phyloP scores from a whole-genome alignment of 2,113 vertebrate genomes.

The Crocuta crocuta region DNA sequence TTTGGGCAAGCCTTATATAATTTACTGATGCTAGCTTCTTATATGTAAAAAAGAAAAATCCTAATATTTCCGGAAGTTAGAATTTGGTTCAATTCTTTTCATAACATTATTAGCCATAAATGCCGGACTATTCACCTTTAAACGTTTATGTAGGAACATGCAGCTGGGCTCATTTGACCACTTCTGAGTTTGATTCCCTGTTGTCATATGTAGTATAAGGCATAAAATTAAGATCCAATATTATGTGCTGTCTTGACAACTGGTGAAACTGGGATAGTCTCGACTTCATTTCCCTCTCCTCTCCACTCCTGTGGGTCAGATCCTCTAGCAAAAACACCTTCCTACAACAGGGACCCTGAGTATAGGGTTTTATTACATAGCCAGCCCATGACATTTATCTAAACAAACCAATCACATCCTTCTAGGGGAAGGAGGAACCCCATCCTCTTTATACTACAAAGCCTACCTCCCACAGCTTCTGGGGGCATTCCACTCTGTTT shows the following conservation, averaged over 20 bases:
- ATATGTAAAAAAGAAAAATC: background rate
- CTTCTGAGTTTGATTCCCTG: background rate
- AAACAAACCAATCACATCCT: background rate
- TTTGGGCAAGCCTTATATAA: background rate
- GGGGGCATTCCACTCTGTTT: background rate
- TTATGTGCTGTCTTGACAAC: background rate
- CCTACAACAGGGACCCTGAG: background rate
- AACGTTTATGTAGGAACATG: background rate
- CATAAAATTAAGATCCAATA: background rate
- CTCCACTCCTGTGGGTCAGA: background rate
- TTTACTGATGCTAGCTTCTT: background rate
- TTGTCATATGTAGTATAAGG: background rate
- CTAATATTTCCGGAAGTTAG: background rate
- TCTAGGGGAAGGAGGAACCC: background rate
- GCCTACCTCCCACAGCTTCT: background rate
- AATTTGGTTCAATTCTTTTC: background rate
- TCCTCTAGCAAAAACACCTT: background rate
- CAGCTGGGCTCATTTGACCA: background rate
- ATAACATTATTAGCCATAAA: background rate
- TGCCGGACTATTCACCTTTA: background rate
- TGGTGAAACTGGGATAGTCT: background rate
- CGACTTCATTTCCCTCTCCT: background rate
- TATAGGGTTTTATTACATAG: background rate
- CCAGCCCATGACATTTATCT: too few species aligned
- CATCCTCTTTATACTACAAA: background rate